These are phyloP conservation scores for Mormyrops boulengeri DNA, from an alignment of 2,797 vertebrate species.

Conservation along the genomic window DNA sequence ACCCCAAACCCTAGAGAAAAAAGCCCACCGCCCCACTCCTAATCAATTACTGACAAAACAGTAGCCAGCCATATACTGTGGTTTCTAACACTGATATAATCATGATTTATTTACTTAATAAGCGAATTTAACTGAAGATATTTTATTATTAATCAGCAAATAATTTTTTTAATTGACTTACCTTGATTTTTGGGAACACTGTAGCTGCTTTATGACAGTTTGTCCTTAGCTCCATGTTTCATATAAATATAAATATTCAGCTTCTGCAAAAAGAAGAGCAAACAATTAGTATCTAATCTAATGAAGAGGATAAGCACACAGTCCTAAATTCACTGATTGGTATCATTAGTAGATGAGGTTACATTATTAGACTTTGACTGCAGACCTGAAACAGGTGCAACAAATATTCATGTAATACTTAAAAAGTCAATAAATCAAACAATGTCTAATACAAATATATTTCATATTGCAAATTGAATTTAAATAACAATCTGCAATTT, in stretches of 20 bases:
- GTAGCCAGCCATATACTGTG: neutral
- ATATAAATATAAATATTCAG: neutral
- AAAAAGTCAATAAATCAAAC: neutral
- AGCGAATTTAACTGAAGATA: neutral
- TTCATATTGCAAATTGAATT: neutral
- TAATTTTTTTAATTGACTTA: neutral
- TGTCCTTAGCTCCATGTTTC: neutral
- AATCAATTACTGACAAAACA: neutral
- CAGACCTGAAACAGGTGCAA: neutral
- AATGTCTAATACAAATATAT: neutral
- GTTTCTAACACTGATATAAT: neutral
- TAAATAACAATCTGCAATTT: neutral
- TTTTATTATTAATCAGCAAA: neutral
- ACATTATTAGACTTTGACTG: neutral
- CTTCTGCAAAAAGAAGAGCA: neutral
- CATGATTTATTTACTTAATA: neutral
- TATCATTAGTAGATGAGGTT: neutral
- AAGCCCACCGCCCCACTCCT: neutral
- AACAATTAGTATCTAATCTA: neutral
- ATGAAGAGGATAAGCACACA: neutral
- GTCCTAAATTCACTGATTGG: neutral
- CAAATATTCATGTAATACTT: neutral
- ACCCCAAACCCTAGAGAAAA: neutral
- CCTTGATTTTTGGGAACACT: neutral
- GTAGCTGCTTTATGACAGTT: neutral